These are phyloP conservation scores for Agriopis marginaria DNA, from an alignment of 2,888 invertebrate genomes.

Conservation along the genomic window DNA sequence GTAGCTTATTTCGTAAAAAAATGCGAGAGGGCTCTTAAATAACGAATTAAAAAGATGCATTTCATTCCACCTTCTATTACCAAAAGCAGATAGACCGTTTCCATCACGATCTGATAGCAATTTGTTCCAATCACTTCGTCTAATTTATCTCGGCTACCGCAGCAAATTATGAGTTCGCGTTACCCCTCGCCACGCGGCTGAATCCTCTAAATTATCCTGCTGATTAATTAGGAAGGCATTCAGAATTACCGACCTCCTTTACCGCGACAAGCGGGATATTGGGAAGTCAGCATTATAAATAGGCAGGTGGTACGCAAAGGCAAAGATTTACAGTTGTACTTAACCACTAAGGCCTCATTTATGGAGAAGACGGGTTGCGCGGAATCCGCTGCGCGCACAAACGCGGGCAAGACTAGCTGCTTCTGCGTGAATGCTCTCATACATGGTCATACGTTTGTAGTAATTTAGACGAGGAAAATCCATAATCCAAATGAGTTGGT, in stretches of 20 bases:
- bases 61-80: neutral
- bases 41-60: neutral
- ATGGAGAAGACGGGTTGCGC: too few species aligned
- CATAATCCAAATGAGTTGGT: too few species aligned
- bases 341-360: neutral
- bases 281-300: constrained; percentile 27
- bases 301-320: neutral
- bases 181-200: constrained; percentile 25
- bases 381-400: too few species aligned
- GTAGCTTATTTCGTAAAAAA: too few species aligned
- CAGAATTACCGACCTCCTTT: constrained; percentile 39
- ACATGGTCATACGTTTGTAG: too few species aligned
- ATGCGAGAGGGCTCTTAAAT: too few species aligned
- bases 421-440: too few species aligned
- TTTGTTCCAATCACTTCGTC: constrained; percentile 43
- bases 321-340: constrained; percentile 12
- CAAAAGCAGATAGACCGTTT: constrained; percentile 5
- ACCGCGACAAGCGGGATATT: constrained; percentile 29
- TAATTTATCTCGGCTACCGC: constrained; percentile 42
- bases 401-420: too few species aligned
- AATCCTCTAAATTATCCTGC: constrained; percentile 43
- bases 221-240: constrained; percentile 43
- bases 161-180: constrained; percentile 38
- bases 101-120: constrained; percentile 24
- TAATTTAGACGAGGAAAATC: too few species aligned